These are phyloP conservation scores for Ligdia adustata DNA, from an alignment of 2,888 invertebrate species.

Conservation along the genomic window DNA sequence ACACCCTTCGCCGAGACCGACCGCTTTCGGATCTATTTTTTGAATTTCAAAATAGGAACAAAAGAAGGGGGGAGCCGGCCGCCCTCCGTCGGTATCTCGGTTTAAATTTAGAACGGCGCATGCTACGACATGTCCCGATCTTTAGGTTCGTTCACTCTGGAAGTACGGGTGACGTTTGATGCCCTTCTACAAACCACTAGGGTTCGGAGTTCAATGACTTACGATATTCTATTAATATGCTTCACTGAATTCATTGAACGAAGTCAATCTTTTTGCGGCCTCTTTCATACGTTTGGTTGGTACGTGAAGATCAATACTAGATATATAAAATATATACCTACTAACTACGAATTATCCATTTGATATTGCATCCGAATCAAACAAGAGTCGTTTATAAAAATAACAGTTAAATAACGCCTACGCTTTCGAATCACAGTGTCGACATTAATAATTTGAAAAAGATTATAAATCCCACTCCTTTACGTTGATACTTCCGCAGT, in stretches of 20 bases:
- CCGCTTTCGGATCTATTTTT: constrained; percentile 76
- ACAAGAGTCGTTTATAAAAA: too few species aligned
- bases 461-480: too few species aligned
- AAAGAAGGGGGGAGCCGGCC: constrained; percentile 79
- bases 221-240: constrained; percentile 19
- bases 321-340: too few species aligned
- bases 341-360: too few species aligned
- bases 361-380: too few species aligned
- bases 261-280: constrained; percentile 17
- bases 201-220: constrained; percentile 31
- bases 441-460: too few species aligned
- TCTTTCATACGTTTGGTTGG: background rate
- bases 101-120: constrained; percentile 70
- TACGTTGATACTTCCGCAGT: too few species aligned
- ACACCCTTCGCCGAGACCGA: constrained; percentile 61
- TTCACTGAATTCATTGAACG: constrained; percentile 8
- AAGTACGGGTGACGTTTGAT: constrained; percentile 39
- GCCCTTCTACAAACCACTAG: constrained; percentile 34
- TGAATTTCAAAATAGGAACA: constrained; percentile 81
- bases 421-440: too few species aligned
- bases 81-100: constrained; percentile 65
- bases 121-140: constrained; percentile 58
- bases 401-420: too few species aligned
- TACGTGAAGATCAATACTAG: too few species aligned
- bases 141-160: constrained; percentile 77